Conservation (phyloP, 2,888 invertebrate genomes). For the Synergus laeviventris region DNA sequence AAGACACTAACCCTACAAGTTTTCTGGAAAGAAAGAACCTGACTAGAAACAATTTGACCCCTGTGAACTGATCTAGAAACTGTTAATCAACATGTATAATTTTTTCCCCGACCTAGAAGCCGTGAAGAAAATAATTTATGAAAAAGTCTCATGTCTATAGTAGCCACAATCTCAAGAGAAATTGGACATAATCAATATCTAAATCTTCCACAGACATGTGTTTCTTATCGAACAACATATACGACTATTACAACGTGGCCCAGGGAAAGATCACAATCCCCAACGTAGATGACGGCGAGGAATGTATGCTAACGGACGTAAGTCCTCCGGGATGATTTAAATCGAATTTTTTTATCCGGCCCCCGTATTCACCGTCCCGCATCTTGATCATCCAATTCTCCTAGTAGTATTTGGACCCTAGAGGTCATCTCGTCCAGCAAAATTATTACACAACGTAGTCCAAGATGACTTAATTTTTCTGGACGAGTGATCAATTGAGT, state of each 20-base stretch:
- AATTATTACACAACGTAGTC: not conserved
- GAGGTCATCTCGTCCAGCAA: not conserved
- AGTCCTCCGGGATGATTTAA: slow-evolving; percentile 77
- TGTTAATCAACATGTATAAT: not conserved
- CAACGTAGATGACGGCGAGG: slow-evolving; percentile 96
- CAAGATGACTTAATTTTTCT: not conserved
- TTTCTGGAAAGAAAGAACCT: not conserved
- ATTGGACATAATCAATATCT: slow-evolving; percentile 41
- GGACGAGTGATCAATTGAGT: not conserved
- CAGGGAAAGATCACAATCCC: slow-evolving; percentile 98
- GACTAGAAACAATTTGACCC: not conserved
- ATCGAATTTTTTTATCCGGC: slow-evolving; percentile 22
- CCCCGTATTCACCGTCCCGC: slow-evolving; percentile 26
- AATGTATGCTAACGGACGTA: slow-evolving; percentile 92
- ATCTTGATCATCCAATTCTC: slow-evolving; percentile 30
- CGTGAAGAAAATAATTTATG: not conserved
- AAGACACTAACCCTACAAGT: not conserved
- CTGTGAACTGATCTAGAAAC: not conserved
- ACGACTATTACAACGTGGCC: slow-evolving; percentile 95
- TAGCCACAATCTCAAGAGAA: not conserved
- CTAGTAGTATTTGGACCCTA: slow-evolving; percentile 4
- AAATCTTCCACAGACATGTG: slow-evolving; percentile 82
- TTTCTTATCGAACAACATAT: slow-evolving; percentile 90
- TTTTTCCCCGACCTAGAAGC: not conserved
- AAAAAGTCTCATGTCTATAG: not conserved